Evolutionary conservation across 2,888 invertebrate species (phyloP), one percentile per base, ranked within the genome.

Genomic region (Tribolium freemani): DNA sequence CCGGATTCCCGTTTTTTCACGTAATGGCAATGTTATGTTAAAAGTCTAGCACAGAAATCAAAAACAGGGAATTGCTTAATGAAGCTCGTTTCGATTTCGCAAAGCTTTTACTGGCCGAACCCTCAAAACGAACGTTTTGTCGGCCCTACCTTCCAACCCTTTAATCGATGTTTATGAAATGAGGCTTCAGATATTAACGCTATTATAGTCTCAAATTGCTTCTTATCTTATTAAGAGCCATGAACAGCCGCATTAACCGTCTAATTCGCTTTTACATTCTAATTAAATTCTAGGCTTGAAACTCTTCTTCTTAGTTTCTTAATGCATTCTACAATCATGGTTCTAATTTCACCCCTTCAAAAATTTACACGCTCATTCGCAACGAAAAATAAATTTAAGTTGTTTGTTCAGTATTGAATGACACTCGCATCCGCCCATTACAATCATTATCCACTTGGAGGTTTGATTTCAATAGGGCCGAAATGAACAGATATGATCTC

Each of bases 161-260:
- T 84, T 85, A 85, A 85, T 85, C 85, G 85, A 86, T 85, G 86
- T 86, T 86, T 86, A 86, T 86, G 86, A 86, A 85, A 85, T 83
- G 85, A 83, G 82, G 82, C 83, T 84, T 83, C 83, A 80, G 84
- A 84, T 84, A 85, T 85, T 85, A 85, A 84, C 84, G 84, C 82
- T 80, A 83, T 86, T 85, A 86, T 82, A 83, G 83, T 84, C 84
- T 86, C 83, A 86, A 86, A 86, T 85, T 84, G 85, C 84, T 85
- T 85, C 85, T 86, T 84, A 86, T 86, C 85, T 82, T 82, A 85
- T 86, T 86, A 86, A 80, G 80, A 79, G 83, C 84, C 81, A 84
- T 86, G 85, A 85, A 85, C 83, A 84, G 83, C 85, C 85, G 80
- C 84, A 85, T 85, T 86, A 85, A 83, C 84, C 84, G 79, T 81